phyloP scores from a whole-genome alignment of 1,140 invertebrate species.

The Mamestra configurata region DNA sequence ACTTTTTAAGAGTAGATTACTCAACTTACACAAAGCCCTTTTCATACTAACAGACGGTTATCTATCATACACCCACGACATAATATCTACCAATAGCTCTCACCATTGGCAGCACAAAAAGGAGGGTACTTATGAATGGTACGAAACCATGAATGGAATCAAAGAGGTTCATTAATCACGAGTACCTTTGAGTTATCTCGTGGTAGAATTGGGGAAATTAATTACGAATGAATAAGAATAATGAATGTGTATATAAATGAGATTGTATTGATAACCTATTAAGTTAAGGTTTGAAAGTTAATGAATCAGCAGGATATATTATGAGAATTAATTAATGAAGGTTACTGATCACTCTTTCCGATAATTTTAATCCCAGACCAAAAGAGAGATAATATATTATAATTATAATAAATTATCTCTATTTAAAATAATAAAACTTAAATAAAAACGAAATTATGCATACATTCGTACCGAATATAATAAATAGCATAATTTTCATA shows the following conservation, averaged over 20 bases:
- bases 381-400: too few relatives aligned
- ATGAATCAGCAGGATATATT: not conserved
- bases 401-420: too few relatives aligned
- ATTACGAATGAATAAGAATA: not conserved
- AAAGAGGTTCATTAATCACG: slow-evolving; percentile 1
- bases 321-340: too few relatives aligned
- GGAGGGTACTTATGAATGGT: not conserved
- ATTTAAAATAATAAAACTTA: too few relatives aligned
- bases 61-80: not conserved
- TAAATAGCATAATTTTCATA: too few relatives aligned
- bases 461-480: too few relatives aligned
- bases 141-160: not conserved
- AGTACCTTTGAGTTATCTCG: not conserved
- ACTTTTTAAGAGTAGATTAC: too few relatives aligned
- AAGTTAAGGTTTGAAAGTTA: too few relatives aligned
- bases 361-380: too few relatives aligned
- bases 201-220: slow-evolving; percentile 3
- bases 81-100: not conserved
- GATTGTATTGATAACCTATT: too few relatives aligned
- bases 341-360: too few relatives aligned
- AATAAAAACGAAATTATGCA: too few relatives aligned
- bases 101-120: not conserved
- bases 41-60: not conserved
- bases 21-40: not conserved
- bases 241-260: not conserved